phyloP scores from a whole-genome alignment of 2,113 vertebrate species.

The Cyanocitta stelleri region DNA sequence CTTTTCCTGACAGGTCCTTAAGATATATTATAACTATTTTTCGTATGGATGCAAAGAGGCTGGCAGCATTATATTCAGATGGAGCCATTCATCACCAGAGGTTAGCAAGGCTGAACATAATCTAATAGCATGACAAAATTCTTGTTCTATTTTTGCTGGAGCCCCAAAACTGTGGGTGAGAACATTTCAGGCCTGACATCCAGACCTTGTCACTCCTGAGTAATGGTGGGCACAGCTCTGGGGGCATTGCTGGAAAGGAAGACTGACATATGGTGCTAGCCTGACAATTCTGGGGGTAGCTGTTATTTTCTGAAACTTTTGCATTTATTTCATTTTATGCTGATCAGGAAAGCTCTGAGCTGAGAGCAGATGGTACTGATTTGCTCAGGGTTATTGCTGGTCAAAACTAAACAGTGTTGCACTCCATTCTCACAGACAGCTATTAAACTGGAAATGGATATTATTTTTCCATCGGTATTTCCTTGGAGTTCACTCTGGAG shows the following conservation, averaged over 20 bases:
- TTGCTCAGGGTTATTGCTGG: conserved; percentile 23
- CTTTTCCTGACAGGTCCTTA: background rate
- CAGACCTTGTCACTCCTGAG: background rate
- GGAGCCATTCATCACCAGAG: background rate
- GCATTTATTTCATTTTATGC: background rate
- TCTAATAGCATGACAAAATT: background rate
- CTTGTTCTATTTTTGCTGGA: conserved; percentile 12
- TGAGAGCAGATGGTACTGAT: conserved; percentile 36
- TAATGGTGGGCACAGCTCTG: background rate
- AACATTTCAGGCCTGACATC: background rate
- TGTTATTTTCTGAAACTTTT: conserved; percentile 1
- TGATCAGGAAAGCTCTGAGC: background rate
- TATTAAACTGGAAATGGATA: background rate
- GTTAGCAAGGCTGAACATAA: conserved; percentile 5
- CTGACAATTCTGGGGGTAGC: background rate
- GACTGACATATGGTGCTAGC: background rate
- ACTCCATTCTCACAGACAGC: background rate
- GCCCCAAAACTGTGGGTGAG: background rate
- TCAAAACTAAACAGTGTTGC: background rate
- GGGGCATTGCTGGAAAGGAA: background rate
- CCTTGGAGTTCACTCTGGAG: background rate
- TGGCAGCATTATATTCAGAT: conserved; percentile 25
- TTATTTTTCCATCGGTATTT: background rate
- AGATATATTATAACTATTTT: conserved; percentile 32
- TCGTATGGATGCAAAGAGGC: background rate